Conservation (phyloP, 2,113 vertebrate species). For the Otolemur garnettii region DNA sequence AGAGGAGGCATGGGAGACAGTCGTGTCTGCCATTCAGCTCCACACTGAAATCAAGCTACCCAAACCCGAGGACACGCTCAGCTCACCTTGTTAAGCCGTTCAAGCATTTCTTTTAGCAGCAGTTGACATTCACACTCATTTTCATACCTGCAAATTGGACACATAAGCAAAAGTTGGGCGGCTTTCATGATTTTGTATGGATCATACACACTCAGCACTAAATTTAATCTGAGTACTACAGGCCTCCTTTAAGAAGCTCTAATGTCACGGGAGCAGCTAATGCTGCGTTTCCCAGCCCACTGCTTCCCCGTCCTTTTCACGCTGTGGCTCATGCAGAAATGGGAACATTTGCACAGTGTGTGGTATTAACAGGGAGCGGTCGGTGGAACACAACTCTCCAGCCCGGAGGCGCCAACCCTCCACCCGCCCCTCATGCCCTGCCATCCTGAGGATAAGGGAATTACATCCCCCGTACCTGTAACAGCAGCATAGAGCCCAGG, state of each 20-base stretch:
- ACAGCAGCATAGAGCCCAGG: not conserved
- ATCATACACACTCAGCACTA: not conserved
- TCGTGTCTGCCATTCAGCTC: not conserved
- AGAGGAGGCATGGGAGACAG: not conserved
- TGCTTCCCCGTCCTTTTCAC: not conserved
- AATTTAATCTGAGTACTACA: not conserved
- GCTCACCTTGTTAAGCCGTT: slow-evolving; percentile 95
- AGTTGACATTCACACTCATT: slow-evolving; percentile 96
- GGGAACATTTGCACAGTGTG: not conserved
- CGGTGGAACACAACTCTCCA: not conserved
- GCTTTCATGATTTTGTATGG: not conserved
- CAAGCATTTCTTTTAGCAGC: slow-evolving; percentile 91
- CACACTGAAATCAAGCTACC: not conserved
- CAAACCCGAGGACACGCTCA: not conserved
- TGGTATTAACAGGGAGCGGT: not conserved
- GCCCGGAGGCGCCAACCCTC: not conserved
- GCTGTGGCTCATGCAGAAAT: not conserved
- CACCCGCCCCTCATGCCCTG: not conserved
- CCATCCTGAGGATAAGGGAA: not conserved
- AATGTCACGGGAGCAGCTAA: not conserved
- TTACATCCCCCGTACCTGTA: not conserved
- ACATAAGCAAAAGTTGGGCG: slow-evolving; percentile 20
- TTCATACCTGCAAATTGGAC: slow-evolving; percentile 90
- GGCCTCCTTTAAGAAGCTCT: not conserved
- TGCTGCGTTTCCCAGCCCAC: not conserved